Evolutionary conservation across 2,797 vertebrate genomes (phyloP).

Genomic region (Eidolon dupreanum): DNA sequence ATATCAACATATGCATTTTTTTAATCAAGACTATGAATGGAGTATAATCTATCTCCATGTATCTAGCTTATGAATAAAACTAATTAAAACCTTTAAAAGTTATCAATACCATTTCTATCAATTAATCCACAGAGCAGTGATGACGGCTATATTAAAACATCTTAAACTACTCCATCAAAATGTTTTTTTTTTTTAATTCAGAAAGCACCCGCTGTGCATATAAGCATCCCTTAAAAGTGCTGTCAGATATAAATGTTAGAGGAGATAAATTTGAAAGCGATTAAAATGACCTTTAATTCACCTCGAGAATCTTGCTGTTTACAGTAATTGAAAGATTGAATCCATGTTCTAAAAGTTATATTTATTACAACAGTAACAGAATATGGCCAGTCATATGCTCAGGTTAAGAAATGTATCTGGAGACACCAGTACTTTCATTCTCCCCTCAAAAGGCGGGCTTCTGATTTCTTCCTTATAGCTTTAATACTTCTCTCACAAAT

Average conservation of each 20-base stretch:
- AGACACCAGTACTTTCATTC: not conserved
- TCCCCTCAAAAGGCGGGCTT: not conserved
- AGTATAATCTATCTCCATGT: not conserved
- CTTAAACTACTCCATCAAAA: not conserved
- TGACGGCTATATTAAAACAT: not conserved
- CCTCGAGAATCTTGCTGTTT: not conserved
- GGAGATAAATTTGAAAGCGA: slow-evolving; percentile 15
- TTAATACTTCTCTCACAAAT: not conserved
- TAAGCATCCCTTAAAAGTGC: not conserved
- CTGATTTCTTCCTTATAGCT: not conserved
- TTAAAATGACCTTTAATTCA: slow-evolving; percentile 27
- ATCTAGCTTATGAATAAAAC: not conserved
- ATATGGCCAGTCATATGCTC: not conserved
- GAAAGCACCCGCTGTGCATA: not conserved
- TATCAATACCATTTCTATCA: not conserved
- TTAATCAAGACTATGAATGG: not conserved
- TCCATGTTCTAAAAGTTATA: slow-evolving; percentile 11
- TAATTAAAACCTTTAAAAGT: not conserved
- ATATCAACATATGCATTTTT: not conserved
- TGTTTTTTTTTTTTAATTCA: not conserved
- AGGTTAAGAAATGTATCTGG: not conserved
- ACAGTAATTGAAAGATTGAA: slow-evolving; percentile 48
- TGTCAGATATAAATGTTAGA: not conserved
- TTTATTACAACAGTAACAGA: slow-evolving; percentile 56
- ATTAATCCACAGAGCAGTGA: not conserved